phyloP scores from a whole-genome alignment of 1,140 invertebrate genomes.

The Panagrolaimus sp. region DNA sequence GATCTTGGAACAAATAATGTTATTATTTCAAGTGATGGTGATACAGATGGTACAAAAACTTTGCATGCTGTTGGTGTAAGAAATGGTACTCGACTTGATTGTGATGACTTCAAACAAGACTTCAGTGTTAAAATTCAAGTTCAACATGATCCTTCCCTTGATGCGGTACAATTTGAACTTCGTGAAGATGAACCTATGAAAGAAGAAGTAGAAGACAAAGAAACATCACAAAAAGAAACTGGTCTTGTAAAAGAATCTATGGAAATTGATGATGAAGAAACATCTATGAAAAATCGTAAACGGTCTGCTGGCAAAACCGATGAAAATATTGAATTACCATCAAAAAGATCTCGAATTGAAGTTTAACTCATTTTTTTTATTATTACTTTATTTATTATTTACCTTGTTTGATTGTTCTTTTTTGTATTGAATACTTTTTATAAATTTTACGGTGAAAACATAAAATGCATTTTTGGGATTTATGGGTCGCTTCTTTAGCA shows the following conservation, averaged over 20 bases:
- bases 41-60: constrained; percentile 25
- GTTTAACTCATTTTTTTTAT: not conserved
- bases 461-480: not conserved
- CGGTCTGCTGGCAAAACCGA: not conserved
- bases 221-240: no score
- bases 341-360: constrained; percentile 12
- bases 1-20: constrained; percentile 68
- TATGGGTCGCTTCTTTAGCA: no score
- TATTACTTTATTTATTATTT: not conserved
- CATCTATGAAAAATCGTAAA: no score
- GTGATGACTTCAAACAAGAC: constrained; percentile 42
- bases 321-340: not conserved
- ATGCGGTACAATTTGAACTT: not conserved
- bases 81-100: constrained; percentile 43
- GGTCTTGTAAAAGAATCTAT: no score
- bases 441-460: not conserved
- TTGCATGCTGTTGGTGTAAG: constrained; percentile 23
- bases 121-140: constrained; percentile 37
- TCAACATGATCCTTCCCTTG: not conserved
- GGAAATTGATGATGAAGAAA: no score
- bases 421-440: no score
- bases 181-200: not conserved
- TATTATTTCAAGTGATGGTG: constrained; percentile 54
- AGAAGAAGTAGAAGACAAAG: no score
- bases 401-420: not conserved